A percentile compares a stretch with the other conserved stretches of the same genome.
Conservation (phyloP, 2,797 vertebrate genomes). For the Rhinophrynus dorsalis region DNA sequence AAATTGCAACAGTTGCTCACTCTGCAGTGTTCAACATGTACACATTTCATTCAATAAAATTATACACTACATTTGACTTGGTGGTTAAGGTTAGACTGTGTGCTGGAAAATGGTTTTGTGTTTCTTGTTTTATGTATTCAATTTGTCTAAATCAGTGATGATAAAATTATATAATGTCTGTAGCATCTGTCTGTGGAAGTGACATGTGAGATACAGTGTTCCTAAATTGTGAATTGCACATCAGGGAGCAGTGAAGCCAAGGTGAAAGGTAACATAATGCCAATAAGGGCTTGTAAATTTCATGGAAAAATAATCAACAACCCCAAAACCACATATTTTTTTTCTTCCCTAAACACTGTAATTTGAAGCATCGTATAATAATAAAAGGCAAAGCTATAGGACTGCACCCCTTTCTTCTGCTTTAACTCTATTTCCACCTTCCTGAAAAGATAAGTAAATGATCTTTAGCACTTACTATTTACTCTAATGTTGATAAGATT, state of each 20-base stretch:
- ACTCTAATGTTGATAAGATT: too few species aligned
- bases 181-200: constrained; percentile 31
- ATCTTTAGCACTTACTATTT: too few species aligned
- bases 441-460: neutral
- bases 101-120: constrained; percentile 31
- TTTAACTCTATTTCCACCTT: constrained; percentile 7
- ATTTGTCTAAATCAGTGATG: constrained; percentile 37
- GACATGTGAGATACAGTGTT: constrained; percentile 7
- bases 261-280: constrained; percentile 41
- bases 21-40: constrained; percentile 5
- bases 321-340: constrained; percentile 40
- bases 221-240: constrained; percentile 30
- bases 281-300: constrained; percentile 17
- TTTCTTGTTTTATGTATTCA: constrained; percentile 35
- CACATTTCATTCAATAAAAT: constrained; percentile 43
- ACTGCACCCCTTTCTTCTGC: neutral
- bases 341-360: constrained; percentile 37
- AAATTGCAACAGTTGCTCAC: constrained; percentile 12
- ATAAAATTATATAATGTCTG: constrained; percentile 41
- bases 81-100: constrained; percentile 34
- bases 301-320: constrained; percentile 41
- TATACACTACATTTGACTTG: constrained; percentile 39
- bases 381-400: constrained; percentile 1
- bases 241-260: constrained; percentile 33
- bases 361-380: constrained; percentile 33